These are phyloP conservation scores for Buphagus erythrorhynchus DNA, from an alignment of 2,797 vertebrate genomes.

Conservation along the genomic window DNA sequence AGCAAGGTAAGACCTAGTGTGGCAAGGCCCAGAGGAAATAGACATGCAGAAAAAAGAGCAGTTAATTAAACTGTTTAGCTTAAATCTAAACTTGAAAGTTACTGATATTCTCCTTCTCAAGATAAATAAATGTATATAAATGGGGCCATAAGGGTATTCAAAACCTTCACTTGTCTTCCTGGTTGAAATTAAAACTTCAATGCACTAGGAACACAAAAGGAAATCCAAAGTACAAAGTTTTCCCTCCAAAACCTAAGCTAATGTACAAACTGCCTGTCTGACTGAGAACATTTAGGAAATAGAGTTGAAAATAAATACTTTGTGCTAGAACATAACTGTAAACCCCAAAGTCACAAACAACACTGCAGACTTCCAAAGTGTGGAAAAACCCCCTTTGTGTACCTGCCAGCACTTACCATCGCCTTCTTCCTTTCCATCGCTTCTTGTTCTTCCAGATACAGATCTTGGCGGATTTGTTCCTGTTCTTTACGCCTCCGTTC, in stretches of 20 bases:
- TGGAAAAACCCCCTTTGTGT: rapidly evolving
- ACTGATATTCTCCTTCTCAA: neutral
- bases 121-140: neutral
- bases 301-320: neutral
- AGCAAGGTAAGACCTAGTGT: neutral
- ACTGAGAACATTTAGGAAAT: neutral
- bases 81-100: neutral
- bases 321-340: neutral
- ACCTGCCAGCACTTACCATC: slow-evolving; percentile 78
- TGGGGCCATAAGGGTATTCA: neutral
- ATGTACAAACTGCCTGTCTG: neutral
- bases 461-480: slow-evolving; percentile 84
- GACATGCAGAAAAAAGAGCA: neutral
- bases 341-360: neutral
- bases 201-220: neutral
- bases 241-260: neutral
- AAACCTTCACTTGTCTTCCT: neutral
- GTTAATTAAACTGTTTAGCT: neutral
- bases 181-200: neutral
- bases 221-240: neutral
- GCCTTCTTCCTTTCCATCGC: slow-evolving; percentile 80
- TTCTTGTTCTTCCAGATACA: slow-evolving; percentile 87
- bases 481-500: slow-evolving; percentile 84
- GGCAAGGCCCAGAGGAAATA: neutral
- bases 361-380: neutral